Evolutionary conservation across 2,113 vertebrate species (phyloP).

Genomic region (Syrrhaptes paradoxus): DNA sequence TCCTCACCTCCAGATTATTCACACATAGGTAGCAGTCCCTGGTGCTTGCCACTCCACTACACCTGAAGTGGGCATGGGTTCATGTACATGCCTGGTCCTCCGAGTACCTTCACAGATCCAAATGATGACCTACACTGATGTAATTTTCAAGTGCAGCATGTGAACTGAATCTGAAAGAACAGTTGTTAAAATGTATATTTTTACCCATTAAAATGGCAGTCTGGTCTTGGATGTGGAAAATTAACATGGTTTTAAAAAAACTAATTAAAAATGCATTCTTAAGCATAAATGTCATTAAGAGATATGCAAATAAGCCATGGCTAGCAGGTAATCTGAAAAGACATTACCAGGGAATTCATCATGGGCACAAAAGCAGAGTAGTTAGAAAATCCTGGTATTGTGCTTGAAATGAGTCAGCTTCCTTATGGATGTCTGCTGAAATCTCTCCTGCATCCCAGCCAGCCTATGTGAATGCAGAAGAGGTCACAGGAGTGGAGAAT

Average conservation of each 20-base stretch:
- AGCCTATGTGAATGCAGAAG: not conserved
- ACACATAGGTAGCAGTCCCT: not conserved
- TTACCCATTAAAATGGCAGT: not conserved
- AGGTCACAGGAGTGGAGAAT: not conserved
- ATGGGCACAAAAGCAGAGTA: not conserved
- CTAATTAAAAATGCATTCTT: not conserved
- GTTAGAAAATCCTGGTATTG: accelerated
- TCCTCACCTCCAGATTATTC: not conserved
- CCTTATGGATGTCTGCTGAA: not conserved
- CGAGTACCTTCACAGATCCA: not conserved
- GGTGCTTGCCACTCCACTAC: not conserved
- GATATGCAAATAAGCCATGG: not conserved
- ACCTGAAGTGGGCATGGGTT: not conserved
- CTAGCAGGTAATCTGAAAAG: not conserved
- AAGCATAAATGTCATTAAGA: not conserved
- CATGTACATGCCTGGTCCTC: not conserved
- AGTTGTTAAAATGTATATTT: not conserved
- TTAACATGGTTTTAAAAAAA: not conserved
- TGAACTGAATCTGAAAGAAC: not conserved
- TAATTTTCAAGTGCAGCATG: not conserved
- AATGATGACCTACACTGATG: not conserved
- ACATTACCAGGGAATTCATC: not conserved
- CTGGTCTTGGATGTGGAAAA: not conserved
- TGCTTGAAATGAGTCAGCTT: not conserved
- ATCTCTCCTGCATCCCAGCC: not conserved